Percentiles rank a stretch among this genome's conserved stretches.
Conservation (phyloP, 2,113 vertebrate species). For the Channa maculata region DNA sequence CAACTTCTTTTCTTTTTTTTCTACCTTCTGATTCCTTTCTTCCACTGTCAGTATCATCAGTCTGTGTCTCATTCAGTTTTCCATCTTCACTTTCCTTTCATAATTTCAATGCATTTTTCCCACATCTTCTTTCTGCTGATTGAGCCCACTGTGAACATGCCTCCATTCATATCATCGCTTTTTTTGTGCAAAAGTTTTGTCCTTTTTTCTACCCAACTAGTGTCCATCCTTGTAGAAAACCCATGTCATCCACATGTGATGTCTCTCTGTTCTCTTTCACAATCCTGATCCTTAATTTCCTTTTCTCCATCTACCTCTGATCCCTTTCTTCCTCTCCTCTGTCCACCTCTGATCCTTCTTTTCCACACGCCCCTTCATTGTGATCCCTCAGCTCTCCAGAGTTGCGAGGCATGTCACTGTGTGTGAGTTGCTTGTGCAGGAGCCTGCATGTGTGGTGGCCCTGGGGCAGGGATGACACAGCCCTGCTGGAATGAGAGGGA, state of each 20-base stretch:
- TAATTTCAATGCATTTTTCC: constrained; percentile 25
- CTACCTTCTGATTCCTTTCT: constrained; percentile 19
- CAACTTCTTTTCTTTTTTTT: constrained; percentile 12
- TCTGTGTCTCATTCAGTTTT: constrained; percentile 36
- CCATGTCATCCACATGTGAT: constrained; percentile 19
- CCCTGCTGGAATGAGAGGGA: constrained; percentile 86
- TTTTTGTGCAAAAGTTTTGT: constrained; percentile 49
- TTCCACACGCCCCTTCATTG: constrained; percentile 66
- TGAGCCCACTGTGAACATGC: constrained; percentile 15
- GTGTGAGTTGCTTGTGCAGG: constrained; percentile 78
- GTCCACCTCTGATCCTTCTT: constrained; percentile 71
- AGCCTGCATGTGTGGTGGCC: constrained; percentile 83
- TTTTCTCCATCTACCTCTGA: constrained; percentile 69
- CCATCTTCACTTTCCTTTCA: constrained; percentile 36
- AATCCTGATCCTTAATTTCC: constrained; percentile 73
- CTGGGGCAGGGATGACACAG: constrained; percentile 86
- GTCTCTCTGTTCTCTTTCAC: constrained; percentile 34
- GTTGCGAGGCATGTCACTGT: constrained; percentile 71
- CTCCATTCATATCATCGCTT: constrained; percentile 64
- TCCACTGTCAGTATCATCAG: not conserved
- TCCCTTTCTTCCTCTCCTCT: constrained; percentile 72
- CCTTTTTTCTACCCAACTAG: constrained; percentile 14
- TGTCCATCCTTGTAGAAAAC: constrained; percentile 18
- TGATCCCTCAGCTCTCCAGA: constrained; percentile 62
- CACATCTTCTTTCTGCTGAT: constrained; percentile 51